Base-by-base conservation (phyloP, 2,113 vertebrate genomes). In the Plecotus auritus region DNA sequence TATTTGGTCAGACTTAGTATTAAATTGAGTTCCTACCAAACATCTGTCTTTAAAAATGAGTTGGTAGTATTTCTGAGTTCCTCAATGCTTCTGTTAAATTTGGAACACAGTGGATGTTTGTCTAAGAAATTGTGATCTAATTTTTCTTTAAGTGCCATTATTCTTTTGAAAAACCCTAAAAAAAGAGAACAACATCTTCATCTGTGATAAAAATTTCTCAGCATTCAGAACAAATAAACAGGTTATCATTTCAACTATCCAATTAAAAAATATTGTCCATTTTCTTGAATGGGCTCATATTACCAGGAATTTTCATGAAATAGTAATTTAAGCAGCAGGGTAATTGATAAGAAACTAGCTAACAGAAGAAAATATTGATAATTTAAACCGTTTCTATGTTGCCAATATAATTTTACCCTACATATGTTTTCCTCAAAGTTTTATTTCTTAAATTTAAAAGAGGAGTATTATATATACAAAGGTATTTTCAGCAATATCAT, bases 401-500 rank as follows among this genome's bases (percentile, higher is more conserved):
- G 3, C 61, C 47, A 85, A 67, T 84, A 66, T 22, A 89, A 9
- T 81, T 81, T 26, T 89, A 30, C 18, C 13, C 32, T 74, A 78
- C 30, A 7, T 49, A 80, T 86, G 13, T 59, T 64, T 88, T 78
- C 9, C 7, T 8, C 42, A 78, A 81, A 81, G 74, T 88, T 93
- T 74, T 61, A 64, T 61, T 85, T 92, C 85, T 74, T 85, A 88
- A 83, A 77, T 90, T 90, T 90, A 82, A 86, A 86, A 81, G 42
- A 90, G 9, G 32, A 92, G 28, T 93, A 73, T 72, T 77, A 77
- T n/a, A 54, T 54, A n/a, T 47, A 66, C 51, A 84, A 91, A 88
- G 10, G 59, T 91, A 59, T 82, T 77, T 78, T 47, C 22, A 83
- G 9, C n/a, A 67, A 28, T 86, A 67, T 87, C 45, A 90, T 66